Conservation (phyloP, 2,888 invertebrate genomes). For the Scaptomyza tumidula region DNA sequence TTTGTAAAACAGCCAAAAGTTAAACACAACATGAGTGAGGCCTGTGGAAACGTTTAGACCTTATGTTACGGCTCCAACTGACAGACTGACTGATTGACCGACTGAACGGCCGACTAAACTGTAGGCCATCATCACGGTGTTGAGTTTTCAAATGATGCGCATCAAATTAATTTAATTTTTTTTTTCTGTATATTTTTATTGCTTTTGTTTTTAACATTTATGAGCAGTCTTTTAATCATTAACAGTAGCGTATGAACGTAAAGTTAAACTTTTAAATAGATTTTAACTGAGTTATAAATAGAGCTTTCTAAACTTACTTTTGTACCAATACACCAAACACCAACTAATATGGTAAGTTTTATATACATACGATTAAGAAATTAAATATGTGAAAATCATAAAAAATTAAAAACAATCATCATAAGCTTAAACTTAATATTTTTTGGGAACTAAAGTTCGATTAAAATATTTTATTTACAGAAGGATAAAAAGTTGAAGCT, state of each 20-base stretch:
- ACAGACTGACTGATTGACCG: constrained; percentile 2
- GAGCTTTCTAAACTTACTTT: too few species aligned
- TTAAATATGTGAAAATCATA: too few species aligned
- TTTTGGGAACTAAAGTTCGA: too few species aligned
- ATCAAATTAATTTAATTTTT: constrained; percentile 67
- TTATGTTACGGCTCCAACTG: constrained; percentile 20
- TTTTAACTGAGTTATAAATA: neutral
- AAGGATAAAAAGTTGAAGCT: too few species aligned
- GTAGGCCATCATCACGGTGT: constrained; percentile 45
- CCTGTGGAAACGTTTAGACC: constrained; percentile 38
- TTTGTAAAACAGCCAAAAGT: constrained; percentile 23
- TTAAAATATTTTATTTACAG: too few species aligned
- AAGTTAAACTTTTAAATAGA: neutral
- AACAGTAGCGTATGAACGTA: constrained; percentile 8
- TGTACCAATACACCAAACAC: too few species aligned
- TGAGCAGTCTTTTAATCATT: constrained; percentile 70
- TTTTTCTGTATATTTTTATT: constrained; percentile 27
- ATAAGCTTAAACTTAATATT: too few species aligned
- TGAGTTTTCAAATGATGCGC: constrained; percentile 74
- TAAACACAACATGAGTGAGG: constrained; percentile 51
- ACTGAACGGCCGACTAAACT: constrained; percentile 17
- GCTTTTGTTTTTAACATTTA: constrained; percentile 55
- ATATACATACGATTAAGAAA: too few species aligned
- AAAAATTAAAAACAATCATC: too few species aligned
- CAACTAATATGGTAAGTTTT: too few species aligned